Evolutionary conservation across 1,140 invertebrate genomes (phyloP).

Genomic region (Hylaeus anthracinus): DNA sequence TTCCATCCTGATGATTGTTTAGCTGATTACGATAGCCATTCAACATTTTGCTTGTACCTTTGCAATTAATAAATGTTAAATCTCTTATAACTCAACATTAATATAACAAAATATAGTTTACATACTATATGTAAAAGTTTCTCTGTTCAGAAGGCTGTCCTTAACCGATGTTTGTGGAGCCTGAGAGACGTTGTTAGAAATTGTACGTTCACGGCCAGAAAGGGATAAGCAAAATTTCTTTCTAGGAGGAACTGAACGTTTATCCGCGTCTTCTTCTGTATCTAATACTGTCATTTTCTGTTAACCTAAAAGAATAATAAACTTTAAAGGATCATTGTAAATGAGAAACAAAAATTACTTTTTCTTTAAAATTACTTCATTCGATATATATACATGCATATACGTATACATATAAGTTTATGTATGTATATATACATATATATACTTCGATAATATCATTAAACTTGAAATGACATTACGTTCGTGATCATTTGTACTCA

Average conservation of each 20-base stretch:
- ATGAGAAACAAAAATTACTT: neutral
- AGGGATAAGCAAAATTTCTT: constrained; percentile 79
- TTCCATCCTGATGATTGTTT: constrained; percentile 75
- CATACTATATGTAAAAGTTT: constrained; percentile 59
- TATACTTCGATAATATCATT: neutral
- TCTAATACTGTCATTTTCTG: constrained; percentile 82
- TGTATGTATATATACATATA: too few species aligned
- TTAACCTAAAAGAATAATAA: constrained; percentile 71
- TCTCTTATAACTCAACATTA: neutral
- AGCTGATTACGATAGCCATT: constrained; percentile 80
- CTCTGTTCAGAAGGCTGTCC: constrained; percentile 68
- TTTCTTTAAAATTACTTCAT: neutral
- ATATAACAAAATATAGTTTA: constrained; percentile 4
- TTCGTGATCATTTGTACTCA: neutral
- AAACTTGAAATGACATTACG: neutral
- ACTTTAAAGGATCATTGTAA: neutral
- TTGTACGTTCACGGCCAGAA: constrained; percentile 71
- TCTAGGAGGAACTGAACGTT: constrained; percentile 77
- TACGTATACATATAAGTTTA: too few species aligned
- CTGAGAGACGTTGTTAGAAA: constrained; percentile 67
- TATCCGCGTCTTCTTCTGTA: constrained; percentile 80
- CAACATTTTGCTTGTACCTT: constrained; percentile 79
- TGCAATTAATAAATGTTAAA: constrained; percentile 39
- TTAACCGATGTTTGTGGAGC: constrained; percentile 65
- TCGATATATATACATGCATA: neutral